phyloP scores from a whole-genome alignment of 2,888 invertebrate species.

The Cosmopolites sordidus region DNA sequence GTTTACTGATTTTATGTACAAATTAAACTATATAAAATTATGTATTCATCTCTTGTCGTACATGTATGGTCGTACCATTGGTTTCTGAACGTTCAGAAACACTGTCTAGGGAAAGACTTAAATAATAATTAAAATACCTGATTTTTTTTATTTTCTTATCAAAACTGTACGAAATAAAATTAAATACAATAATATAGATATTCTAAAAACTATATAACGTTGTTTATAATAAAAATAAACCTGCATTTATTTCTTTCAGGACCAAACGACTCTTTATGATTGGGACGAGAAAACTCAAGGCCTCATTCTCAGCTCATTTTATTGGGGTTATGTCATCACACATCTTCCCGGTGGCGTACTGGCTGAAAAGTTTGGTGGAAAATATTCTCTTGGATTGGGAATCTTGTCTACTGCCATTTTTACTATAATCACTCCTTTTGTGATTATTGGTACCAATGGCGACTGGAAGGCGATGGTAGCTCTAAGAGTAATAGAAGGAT shows the following conservation, averaged over 20 bases:
- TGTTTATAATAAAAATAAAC: too few relatives aligned
- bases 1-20: too few relatives aligned
- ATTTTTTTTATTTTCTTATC: too few relatives aligned
- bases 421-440: constrained; percentile 74
- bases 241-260: constrained; percentile 32
- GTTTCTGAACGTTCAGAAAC: too few relatives aligned
- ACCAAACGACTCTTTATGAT: constrained; percentile 46
- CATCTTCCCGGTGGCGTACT: constrained; percentile 79
- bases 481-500: constrained; percentile 73
- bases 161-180: too few relatives aligned
- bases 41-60: too few relatives aligned
- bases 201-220: too few relatives aligned
- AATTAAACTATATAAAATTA: too few relatives aligned
- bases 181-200: too few relatives aligned
- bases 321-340: constrained; percentile 79
- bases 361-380: constrained; percentile 80
- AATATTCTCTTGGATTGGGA: constrained; percentile 77
- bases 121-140: too few relatives aligned
- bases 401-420: constrained; percentile 79
- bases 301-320: constrained; percentile 75
- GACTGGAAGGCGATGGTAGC: constrained; percentile 66
- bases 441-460: constrained; percentile 50
- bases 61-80: too few relatives aligned
- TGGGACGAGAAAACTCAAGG: constrained; percentile 73
- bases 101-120: too few relatives aligned